These are phyloP conservation scores for Pantala flavescens DNA, from an alignment of 1,140 invertebrate genomes.

Conservation along the genomic window DNA sequence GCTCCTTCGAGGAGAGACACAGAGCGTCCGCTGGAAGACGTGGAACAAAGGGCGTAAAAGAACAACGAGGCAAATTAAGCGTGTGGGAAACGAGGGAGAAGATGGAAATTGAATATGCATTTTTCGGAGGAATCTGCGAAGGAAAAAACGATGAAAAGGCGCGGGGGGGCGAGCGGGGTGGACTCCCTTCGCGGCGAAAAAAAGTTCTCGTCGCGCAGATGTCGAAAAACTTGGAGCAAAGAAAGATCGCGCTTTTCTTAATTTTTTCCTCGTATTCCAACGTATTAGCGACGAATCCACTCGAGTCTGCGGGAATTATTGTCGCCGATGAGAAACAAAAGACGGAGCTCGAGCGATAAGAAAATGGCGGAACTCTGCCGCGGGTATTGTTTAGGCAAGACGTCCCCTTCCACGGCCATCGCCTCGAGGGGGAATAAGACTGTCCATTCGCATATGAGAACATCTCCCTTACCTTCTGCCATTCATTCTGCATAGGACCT, in stretches of 20 bases:
- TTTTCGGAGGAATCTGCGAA: background rate
- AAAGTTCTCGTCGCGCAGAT: background rate
- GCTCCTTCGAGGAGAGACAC: background rate
- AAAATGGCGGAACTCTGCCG: background rate
- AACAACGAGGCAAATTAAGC: background rate
- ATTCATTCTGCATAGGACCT: background rate
- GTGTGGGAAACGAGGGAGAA: background rate
- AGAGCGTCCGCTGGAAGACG: background rate
- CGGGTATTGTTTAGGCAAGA: background rate
- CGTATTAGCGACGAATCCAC: background rate
- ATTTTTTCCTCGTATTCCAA: background rate
- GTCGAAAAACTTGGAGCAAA: background rate
- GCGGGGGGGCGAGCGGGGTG: background rate
- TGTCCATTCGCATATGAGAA: background rate
- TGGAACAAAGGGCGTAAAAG: background rate
- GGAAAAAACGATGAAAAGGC: background rate
- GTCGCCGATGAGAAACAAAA: background rate
- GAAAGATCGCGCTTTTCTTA: background rate
- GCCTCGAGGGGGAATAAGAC: background rate
- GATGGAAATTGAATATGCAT: slow-evolving; percentile 2
- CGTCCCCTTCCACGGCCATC: background rate
- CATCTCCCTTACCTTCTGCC: background rate
- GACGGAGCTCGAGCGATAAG: background rate
- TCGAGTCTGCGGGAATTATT: background rate
- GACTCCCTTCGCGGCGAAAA: background rate